Conservation (phyloP, 1,140 invertebrate genomes). For the Pogonomyrmex californicus region DNA sequence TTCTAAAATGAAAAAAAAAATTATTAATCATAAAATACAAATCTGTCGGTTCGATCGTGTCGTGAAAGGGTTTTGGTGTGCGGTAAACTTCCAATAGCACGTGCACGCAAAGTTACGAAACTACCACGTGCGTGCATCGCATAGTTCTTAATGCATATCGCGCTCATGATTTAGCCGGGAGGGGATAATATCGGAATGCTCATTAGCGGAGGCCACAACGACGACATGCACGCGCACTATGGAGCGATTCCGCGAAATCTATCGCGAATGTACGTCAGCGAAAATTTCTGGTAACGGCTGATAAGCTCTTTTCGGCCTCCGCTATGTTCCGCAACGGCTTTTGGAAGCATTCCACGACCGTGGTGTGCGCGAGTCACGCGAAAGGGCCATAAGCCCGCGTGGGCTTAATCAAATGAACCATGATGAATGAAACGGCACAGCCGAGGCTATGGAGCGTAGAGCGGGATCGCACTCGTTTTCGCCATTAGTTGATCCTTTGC, state of each 20-base stretch:
- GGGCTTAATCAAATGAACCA: slow-evolving; percentile 76
- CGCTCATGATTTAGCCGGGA: slow-evolving; percentile 6
- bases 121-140: background rate
- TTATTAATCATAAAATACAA: background rate
- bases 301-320: slow-evolving; percentile 67
- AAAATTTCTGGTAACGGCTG: slow-evolving; percentile 68
- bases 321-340: slow-evolving; percentile 62
- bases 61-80: background rate
- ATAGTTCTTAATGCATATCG: slow-evolving; percentile 58
- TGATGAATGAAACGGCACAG: slow-evolving; percentile 79
- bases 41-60: background rate
- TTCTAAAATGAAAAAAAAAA: background rate
- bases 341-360: slow-evolving; percentile 57
- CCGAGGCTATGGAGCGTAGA: slow-evolving; percentile 36
- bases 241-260: slow-evolving; percentile 58
- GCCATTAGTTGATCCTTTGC: slow-evolving; percentile 57
- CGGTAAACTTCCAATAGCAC: slow-evolving; percentile 1
- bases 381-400: slow-evolving; percentile 60
- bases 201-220: slow-evolving; percentile 54
- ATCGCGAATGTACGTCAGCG: slow-evolving; percentile 62
- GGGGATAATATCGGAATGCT: slow-evolving; percentile 57
- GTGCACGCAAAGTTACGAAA: slow-evolving; percentile 27
- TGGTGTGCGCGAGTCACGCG: slow-evolving; percentile 55
- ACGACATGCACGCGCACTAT: slow-evolving; percentile 30
- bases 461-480: background rate